Evolutionary conservation across 2,797 vertebrate genomes (phyloP).

Genomic region (Melanotaenia pygmaea): DNA sequence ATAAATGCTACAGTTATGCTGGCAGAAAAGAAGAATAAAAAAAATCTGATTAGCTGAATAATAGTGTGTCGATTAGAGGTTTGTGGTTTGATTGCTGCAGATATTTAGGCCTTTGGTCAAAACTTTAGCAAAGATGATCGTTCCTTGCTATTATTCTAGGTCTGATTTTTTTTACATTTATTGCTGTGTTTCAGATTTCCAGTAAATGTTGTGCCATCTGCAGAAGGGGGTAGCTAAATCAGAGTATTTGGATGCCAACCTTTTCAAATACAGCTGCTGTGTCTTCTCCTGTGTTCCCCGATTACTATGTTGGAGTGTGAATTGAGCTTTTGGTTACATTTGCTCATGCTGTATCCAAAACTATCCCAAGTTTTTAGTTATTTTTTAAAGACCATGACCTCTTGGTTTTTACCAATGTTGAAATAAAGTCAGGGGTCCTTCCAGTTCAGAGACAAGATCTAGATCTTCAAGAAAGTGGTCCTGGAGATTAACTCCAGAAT

Average conservation of each 20-base stretch:
- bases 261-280: too few relatives aligned
- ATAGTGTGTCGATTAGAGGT: background rate
- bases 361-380: background rate
- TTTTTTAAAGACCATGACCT: background rate
- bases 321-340: background rate
- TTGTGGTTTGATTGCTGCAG: background rate
- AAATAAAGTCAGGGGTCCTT: background rate
- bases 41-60: slow-evolving; percentile 10
- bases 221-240: background rate
- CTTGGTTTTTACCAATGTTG: background rate
- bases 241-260: background rate
- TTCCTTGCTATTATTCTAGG: background rate
- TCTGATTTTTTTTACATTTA: too few relatives aligned
- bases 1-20: slow-evolving; percentile 20
- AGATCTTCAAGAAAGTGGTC: background rate
- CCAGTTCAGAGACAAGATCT: background rate
- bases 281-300: too few relatives aligned
- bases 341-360: background rate
- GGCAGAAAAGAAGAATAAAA: background rate
- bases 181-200: background rate
- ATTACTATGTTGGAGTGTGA: background rate
- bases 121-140: background rate
- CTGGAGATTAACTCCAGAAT: background rate
- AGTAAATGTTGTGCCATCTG: background rate
- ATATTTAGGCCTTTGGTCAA: background rate